Percentiles rank a stretch among this genome's conserved stretches.
phyloP scores from a whole-genome alignment of 2,113 vertebrate genomes.

The Guaruba guarouba region DNA sequence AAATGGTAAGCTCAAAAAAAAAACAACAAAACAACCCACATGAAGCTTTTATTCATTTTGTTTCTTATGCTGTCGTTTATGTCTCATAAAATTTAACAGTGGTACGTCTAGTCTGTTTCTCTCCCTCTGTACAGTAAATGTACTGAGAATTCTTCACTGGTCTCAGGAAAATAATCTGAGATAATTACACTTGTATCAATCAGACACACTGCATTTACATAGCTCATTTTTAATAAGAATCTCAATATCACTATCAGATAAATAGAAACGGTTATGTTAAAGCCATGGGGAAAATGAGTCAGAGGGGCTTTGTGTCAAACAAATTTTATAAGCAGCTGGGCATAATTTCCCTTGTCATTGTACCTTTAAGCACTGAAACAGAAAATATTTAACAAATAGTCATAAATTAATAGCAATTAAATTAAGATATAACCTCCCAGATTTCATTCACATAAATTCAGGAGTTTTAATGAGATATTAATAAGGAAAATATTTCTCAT shows the following conservation, averaged over 20 bases:
- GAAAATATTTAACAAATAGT: not conserved
- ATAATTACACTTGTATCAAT: not conserved
- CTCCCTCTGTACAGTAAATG: not conserved
- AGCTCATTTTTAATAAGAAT: not conserved
- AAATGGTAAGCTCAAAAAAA: not conserved
- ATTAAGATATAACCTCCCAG: not conserved
- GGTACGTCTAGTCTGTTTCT: not conserved
- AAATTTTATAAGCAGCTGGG: not conserved
- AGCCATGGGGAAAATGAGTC: not conserved
- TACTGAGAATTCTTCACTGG: not conserved
- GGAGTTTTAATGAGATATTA: not conserved
- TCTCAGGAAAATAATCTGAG: not conserved
- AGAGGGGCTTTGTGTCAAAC: not conserved
- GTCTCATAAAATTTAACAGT: not conserved
- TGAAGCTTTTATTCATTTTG: not conserved
- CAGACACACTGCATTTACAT: not conserved
- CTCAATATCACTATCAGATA: not conserved
- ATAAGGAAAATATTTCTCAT: not conserved
- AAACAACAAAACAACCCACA: accelerated
- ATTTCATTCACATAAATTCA: not conserved
- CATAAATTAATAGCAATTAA: not conserved
- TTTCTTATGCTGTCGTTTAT: not conserved
- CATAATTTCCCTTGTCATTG: not conserved
- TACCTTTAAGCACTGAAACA: not conserved
- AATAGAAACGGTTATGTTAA: not conserved